Conservation (phyloP, 2,888 invertebrate species). For the Cetonia aurata region DNA sequence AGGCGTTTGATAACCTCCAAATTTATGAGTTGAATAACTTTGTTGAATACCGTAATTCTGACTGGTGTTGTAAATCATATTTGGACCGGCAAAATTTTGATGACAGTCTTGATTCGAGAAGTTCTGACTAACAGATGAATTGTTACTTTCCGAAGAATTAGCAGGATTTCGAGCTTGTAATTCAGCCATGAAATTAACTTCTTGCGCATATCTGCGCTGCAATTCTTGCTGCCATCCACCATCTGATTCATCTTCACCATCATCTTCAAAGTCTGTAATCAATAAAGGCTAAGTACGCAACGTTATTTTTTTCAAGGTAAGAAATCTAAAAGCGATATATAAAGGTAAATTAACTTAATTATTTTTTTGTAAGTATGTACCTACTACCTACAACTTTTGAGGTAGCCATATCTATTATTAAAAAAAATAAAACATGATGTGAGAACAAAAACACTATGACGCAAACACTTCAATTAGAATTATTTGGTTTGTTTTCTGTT, state of each 20-base stretch:
- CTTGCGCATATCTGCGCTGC: conserved; percentile 71
- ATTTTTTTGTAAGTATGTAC: too few relatives aligned
- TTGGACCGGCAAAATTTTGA: conserved; percentile 53
- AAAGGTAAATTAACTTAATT: too few relatives aligned
- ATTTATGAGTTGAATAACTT: conserved; percentile 53
- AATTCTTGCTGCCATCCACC: conserved; percentile 72
- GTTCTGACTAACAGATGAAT: conserved; percentile 50
- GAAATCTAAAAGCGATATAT: too few relatives aligned
- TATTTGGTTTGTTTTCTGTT: too few relatives aligned
- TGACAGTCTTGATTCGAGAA: conserved; percentile 54
- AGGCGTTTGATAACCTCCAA: conserved; percentile 42
- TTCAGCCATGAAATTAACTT: conserved; percentile 72
- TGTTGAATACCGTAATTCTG: conserved; percentile 50
- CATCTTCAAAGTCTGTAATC: conserved; percentile 78
- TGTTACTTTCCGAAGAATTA: conserved; percentile 62
- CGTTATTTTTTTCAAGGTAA: background rate
- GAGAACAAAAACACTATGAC: too few relatives aligned
- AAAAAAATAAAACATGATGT: too few relatives aligned
- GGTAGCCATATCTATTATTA: too few relatives aligned
- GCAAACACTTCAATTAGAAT: too few relatives aligned
- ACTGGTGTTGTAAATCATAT: conserved; percentile 51
- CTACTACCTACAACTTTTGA: too few relatives aligned
- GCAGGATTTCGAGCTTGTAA: conserved; percentile 68
- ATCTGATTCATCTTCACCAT: conserved; percentile 73
- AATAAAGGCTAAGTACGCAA: conserved; percentile 10